Evolutionary conservation across 2,113 vertebrate species (phyloP).

Genomic region (rat (Rattus norvegicus)): DNA sequence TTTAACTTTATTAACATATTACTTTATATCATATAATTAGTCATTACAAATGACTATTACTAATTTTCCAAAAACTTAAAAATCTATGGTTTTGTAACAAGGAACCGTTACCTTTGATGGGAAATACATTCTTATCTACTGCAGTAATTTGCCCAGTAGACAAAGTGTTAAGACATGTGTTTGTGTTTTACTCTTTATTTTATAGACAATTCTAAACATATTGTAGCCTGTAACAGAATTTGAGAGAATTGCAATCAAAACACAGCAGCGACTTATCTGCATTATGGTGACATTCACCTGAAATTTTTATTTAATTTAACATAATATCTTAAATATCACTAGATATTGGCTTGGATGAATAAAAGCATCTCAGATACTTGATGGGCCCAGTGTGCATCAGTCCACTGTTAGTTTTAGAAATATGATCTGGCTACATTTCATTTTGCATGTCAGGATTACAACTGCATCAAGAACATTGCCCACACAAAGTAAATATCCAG

Average conservation of each 20-base stretch:
- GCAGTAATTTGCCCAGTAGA: accelerated
- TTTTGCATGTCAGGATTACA: neutral
- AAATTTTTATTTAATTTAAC: neutral
- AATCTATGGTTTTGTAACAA: neutral
- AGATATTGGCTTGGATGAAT: neutral
- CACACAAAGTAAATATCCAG: neutral
- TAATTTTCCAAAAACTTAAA: neutral
- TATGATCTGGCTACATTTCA: neutral
- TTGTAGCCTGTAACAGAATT: neutral
- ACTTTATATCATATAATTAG: neutral
- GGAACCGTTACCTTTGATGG: neutral
- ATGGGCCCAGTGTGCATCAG: neutral
- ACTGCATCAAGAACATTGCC: too few species aligned
- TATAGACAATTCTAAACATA: neutral
- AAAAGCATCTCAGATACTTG: neutral
- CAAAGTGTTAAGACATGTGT: neutral
- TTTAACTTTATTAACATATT: neutral
- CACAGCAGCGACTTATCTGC: neutral
- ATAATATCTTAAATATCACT: neutral
- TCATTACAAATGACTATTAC: too few species aligned
- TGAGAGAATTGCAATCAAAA: neutral
- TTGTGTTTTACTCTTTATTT: neutral
- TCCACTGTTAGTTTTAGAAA: neutral
- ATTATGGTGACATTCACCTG: neutral
- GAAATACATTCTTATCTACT: neutral